Conservation (phyloP, 2,113 vertebrate species). For the Thamnaconus septentrionalis region DNA sequence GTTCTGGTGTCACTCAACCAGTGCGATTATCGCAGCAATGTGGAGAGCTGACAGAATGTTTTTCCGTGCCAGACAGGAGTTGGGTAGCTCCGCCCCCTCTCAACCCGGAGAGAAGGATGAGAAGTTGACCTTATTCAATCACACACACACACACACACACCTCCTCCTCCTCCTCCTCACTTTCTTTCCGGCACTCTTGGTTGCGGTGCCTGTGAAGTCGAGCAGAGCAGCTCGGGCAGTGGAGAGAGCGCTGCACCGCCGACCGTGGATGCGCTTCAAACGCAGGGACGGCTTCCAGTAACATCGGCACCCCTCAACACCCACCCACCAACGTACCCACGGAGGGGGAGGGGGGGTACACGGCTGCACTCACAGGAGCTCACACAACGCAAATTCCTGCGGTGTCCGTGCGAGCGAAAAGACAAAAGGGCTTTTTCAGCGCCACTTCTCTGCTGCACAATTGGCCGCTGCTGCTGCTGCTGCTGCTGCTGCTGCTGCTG, state of each 20-base stretch:
- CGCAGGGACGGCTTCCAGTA: slow-evolving; percentile 48
- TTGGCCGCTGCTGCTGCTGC: slow-evolving; percentile 43
- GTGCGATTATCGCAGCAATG: slow-evolving; percentile 3
- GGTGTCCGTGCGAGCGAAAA: slow-evolving; percentile 65
- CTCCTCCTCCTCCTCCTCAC: too few species aligned
- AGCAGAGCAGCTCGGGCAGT: slow-evolving; percentile 8
- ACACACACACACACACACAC: background rate
- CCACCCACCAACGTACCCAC: slow-evolving; percentile 40
- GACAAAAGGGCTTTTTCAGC: slow-evolving; percentile 64
- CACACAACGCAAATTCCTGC: slow-evolving; percentile 72
- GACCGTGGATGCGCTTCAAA: slow-evolving; percentile 56
- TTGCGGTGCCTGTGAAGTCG: background rate
- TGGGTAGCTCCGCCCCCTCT: slow-evolving; percentile 36
- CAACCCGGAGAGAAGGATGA: slow-evolving; percentile 23
- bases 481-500: too few species aligned
- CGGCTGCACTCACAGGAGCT: slow-evolving; percentile 9
- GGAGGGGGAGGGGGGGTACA: slow-evolving; percentile 9
- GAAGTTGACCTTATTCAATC: slow-evolving; percentile 54
- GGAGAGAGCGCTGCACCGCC: too few species aligned
- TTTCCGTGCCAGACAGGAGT: slow-evolving; percentile 39
- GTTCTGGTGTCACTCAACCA: too few species aligned
- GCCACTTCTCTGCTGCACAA: slow-evolving; percentile 54
- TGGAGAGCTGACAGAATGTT: slow-evolving; percentile 56
- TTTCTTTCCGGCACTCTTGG: too few species aligned
- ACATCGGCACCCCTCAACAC: slow-evolving; percentile 54